Percentiles rank a stretch among this genome's conserved stretches.
phyloP scores from a whole-genome alignment of 2,797 vertebrate species.

The Cyclura pinguis region DNA sequence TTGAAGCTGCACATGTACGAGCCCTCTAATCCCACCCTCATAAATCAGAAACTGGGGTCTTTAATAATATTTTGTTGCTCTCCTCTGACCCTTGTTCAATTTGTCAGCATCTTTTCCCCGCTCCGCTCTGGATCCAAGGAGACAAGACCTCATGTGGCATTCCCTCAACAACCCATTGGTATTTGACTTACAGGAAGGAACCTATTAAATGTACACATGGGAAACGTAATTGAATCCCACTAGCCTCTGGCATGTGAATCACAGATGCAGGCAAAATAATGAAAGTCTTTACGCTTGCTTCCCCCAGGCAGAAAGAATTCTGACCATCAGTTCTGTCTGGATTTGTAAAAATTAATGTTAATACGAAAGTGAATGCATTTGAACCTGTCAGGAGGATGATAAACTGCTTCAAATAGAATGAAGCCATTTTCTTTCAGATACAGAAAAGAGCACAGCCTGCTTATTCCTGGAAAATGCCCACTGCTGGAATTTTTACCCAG shows the following conservation, averaged over 20 bases:
- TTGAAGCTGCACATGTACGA: constrained; percentile 8
- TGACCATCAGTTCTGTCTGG: background rate
- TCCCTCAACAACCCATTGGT: background rate
- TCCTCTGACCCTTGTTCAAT: constrained; percentile 43
- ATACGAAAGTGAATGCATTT: constrained; percentile 28
- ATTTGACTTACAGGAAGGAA: background rate
- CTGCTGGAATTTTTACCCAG: background rate
- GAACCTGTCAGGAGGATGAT: constrained; percentile 13
- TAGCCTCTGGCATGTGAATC: background rate
- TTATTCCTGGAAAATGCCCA: background rate
- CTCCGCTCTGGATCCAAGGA: background rate
- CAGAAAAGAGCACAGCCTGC: rapidly evolving
- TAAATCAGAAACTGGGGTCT: constrained; percentile 14
- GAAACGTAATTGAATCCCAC: background rate
- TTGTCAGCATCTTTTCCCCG: constrained; percentile 4
- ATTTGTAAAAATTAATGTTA: constrained; percentile 38
- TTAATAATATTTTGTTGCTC: constrained; percentile 36
- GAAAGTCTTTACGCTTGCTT: constrained; percentile 18
- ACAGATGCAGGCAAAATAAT: constrained; percentile 33
- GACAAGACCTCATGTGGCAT: background rate
- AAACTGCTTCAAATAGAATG: background rate
- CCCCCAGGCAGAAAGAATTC: constrained; percentile 36
- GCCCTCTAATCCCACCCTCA: background rate
- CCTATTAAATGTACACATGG: constrained; percentile 3
- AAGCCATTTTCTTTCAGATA: background rate